Evolutionary conservation across 2,888 invertebrate genomes (phyloP), one percentile per base, ranked within the genome.

Genomic region (Neoascia interrupta): DNA sequence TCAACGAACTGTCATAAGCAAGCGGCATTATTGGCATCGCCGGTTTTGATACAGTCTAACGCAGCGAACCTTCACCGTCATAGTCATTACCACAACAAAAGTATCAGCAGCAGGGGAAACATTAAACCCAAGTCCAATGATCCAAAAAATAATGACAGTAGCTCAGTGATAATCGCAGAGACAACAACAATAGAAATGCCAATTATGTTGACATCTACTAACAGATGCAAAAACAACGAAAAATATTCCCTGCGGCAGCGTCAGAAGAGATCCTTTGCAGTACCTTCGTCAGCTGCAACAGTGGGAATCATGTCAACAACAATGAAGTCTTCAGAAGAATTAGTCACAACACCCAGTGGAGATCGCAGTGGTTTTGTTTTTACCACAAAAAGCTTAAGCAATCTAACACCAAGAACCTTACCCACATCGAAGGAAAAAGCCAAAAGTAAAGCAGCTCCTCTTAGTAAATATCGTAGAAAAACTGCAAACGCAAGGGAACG

Each of bases 401-500:
- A 3, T 6, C n/a, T n/a, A n/a, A 31, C 8, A 4, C 3, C 31
- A 3, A 6, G 31, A 8, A 31, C 31, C 10, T 6, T 6, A 31
- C 31, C 51, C 23, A 54, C 72, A 61, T 49, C 18, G 15, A 87
- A 88, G 76, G 89, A 91, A 81, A 92, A 93, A 85, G 88, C 91
- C 79, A 92, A 93, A 85, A 90, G 92, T 83, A 90, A 93, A 85
- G 91, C 93, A 19, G 93, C 93, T 63, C 94, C 94, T 10, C 91
- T 97, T 83, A 96, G 96, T 90, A 97, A 96, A 88, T 97, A 97
- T 89, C 90, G 96, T 19, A 91, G 97, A 83, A 95, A 95, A 90
- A 96, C 96, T 0, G 97, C 97, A 10, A 97, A 97, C 89, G 96
- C 96, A 0, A 89, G 97, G 23, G 97, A 97, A 85, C 89, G 97